Base-by-base conservation (phyloP, 2,888 invertebrate genomes). In the Diaperis boleti region DNA sequence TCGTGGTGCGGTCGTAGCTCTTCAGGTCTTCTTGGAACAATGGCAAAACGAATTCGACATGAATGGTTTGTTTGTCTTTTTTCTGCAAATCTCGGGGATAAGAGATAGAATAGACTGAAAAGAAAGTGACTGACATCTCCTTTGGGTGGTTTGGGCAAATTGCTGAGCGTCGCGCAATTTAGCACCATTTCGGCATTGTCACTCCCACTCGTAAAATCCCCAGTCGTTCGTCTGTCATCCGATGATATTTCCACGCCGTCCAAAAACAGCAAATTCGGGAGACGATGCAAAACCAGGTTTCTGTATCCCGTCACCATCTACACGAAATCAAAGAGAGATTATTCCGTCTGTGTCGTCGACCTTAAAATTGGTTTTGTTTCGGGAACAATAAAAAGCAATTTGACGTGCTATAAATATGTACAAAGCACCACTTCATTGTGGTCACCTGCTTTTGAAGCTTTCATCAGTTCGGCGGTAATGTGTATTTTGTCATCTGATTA, bases 11-110 rank as follows among this genome's bases (percentile, higher is more conserved):
- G 44, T 60, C 22, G 56, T 59, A 47, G 18, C n/a, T 65, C 35
- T 41, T 20, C 59, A 65, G n/a, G 18, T 59, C 42, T 7, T 82
- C 76, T 72, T 87, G 87, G 13, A 87, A 70, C n/a, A 87, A 69
- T 0, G 87, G 86, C 14, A 87, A 70, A 64, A 83, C 82, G 6
- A 86, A 68, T 72, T 87, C 87, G 4, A 87, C 70, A 65, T 85
- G 83, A 69, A 85, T 84, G 1, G 82, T 78, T 54, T 83, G 81
- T 3, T 74, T 67, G 4, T 71, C 59, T 55, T 74, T 75, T 70
- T 72, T 75, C 79, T 79, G 61, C 44, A 59, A 42, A 31, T 18
- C 1, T 7, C 15, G 15, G 6, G 42, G 15, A 13, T 39, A 8
- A n/a, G 10, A 33, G 39, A 5, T 15, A 20, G 20, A 8, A n/a